Evolutionary conservation across 2,113 vertebrate genomes (phyloP), one percentile per base, ranked within the genome.

Genomic region (Myrmecobius fasciatus): DNA sequence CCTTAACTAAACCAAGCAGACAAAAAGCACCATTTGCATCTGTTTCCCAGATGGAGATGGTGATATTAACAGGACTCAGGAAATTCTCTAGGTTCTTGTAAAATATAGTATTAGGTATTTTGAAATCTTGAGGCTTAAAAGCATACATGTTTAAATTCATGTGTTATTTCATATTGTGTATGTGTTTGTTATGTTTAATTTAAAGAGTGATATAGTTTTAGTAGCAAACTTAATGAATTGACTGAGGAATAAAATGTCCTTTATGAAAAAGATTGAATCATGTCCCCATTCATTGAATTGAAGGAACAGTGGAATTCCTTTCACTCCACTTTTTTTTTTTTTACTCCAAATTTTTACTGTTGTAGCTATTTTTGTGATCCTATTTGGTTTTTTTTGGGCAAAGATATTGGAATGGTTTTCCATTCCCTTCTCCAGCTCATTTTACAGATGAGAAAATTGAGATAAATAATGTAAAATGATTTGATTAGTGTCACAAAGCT

Each of bases 91-190:
- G 53, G 94, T 94, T 96, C 22, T 93, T 91, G 75, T 90, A 94
- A 97, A 96, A 56, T 24, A 53, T 10, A 52, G 53, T 43, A 89
- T 96, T 91, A 96, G 60, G 47, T 96, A 51, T 96, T 96, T 94
- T 92, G 90, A 93, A 60, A 60, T 92, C 48, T 92, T 92, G 36
- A 83, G n/a, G 6, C n/a, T 83, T 83, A 6, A 83, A 83, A 83
- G 36, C 67, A 83, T 20, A 83, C 36, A 83, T 83, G 67, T 83
- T 83, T 83, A 83, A 83, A 83, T 83, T 43, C 67, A 83, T 83
- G n/a, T 24, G 67, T 83, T 83, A 97, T 93, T 94, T 51, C 83
- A 89, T 46, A 47, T 11, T 31, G 43, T 94, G 89, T 91, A 25
- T 97, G 17, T 94, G 91, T 91, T 28, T 97, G 24, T 25, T 2